phyloP scores from a whole-genome alignment of 2,888 invertebrate genomes.

The Linnaemya tessellans region DNA sequence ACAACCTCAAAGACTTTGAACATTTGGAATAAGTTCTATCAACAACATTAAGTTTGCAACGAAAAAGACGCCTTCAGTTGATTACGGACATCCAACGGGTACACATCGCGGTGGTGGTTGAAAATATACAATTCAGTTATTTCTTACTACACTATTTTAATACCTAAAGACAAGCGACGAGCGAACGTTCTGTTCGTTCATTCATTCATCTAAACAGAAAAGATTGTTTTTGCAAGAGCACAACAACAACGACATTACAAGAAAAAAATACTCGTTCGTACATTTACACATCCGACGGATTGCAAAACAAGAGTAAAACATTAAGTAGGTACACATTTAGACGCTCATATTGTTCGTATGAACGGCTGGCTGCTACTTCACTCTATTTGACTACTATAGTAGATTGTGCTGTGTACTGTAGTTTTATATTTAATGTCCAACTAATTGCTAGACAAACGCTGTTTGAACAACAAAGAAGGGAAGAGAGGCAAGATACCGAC shows the following conservation, averaged over 20 bases:
- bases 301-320: slow-evolving; percentile 66
- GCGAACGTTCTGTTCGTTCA: slow-evolving; percentile 45
- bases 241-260: slow-evolving; percentile 52
- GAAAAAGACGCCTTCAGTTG: slow-evolving; percentile 86
- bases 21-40: slow-evolving; percentile 86
- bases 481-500: slow-evolving; percentile 61
- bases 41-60: slow-evolving; percentile 88
- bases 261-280: slow-evolving; percentile 22
- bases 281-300: slow-evolving; percentile 54
- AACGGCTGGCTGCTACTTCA: slow-evolving; percentile 28
- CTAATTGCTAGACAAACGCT: slow-evolving; percentile 56
- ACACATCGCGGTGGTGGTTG: slow-evolving; percentile 83
- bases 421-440: slow-evolving; percentile 58
- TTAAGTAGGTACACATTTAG: slow-evolving; percentile 49
- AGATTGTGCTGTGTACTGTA: slow-evolving; percentile 63
- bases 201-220: slow-evolving; percentile 60
- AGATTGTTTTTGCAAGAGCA: slow-evolving; percentile 63
- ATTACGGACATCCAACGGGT: slow-evolving; percentile 85
- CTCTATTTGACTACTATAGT: slow-evolving; percentile 60
- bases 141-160: slow-evolving; percentile 63
- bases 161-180: slow-evolving; percentile 65
- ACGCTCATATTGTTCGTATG: slow-evolving; percentile 37
- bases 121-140: slow-evolving; percentile 66
- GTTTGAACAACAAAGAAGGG: slow-evolving; percentile 42
- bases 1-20: slow-evolving; percentile 75